Evolutionary conservation across 2,888 invertebrate species (phyloP).

Genomic region (Platycnemis pennipes): DNA sequence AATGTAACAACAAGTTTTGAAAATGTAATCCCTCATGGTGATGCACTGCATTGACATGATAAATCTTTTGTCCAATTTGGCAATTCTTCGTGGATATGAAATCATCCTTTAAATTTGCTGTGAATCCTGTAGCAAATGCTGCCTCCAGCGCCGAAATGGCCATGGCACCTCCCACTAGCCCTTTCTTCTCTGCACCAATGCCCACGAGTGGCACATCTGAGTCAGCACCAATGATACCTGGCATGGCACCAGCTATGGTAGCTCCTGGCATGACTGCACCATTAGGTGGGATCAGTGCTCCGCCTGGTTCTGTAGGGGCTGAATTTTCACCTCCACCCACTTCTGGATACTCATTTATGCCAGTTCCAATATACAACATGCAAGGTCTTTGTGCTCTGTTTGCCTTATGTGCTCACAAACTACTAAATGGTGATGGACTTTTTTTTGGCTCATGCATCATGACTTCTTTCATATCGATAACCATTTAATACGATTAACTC

Average conservation of each 20-base stretch:
- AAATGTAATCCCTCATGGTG: no score
- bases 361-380: conserved; percentile 83
- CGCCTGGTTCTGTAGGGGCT: conserved; percentile 79
- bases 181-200: conserved; percentile 57
- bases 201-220: conserved; percentile 48
- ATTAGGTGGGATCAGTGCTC: conserved; percentile 43
- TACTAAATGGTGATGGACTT: conserved; percentile 52
- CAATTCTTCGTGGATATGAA: background rate
- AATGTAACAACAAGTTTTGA: no score
- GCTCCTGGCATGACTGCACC: conserved; percentile 63
- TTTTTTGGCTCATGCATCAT: background rate
- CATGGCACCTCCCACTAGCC: conserved; percentile 53
- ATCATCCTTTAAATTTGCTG: conserved; percentile 51
- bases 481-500: background rate
- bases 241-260: conserved; percentile 61
- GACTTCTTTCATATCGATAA: background rate
- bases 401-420: background rate
- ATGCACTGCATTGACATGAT: no score
- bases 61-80: background rate
- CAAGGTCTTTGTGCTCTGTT: conserved; percentile 79
- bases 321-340: conserved; percentile 80
- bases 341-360: conserved; percentile 79
- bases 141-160: conserved; percentile 48
- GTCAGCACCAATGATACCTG: conserved; percentile 41
- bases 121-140: conserved; percentile 55